Evolutionary conservation across 2,888 invertebrate species (phyloP), one percentile per base, ranked within the genome.

Genomic region (Cylindroiulus punctatus): DNA sequence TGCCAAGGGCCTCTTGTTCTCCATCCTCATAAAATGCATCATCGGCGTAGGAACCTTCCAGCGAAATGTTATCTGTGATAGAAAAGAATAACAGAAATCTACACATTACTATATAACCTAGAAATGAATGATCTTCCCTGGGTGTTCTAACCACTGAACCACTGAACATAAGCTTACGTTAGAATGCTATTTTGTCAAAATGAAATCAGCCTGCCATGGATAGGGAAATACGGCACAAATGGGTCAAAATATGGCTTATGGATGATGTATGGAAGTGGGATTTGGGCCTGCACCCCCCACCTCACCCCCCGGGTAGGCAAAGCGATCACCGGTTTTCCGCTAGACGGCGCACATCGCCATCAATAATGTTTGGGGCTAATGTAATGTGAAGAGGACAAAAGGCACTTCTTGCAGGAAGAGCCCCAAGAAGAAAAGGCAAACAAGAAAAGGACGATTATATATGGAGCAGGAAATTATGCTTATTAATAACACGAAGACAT

Each of bases 291-390:
- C 14, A 17, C 30, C 30, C 36, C 30, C 17, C 76, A 76, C 30
- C 76, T 30, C 30, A 32, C 30, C 76, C 76, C 83, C 44, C 22
- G 83, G 83, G 44, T 44, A 83, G 40, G 17, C 42, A 83, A 83
- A 83, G n/a, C 83, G 44, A 76, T 44, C 44, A 44, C 83, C 83
- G 83, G 83, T 83, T 83, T 83, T 83, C 83, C 83, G 26, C 83
- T 83, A 83, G 83, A 83, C 83, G 83, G 83, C 83, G 83, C 83
- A 83, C 26, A 83, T 40, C 83, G 83, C 40, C 83, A 83, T 83
- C 44, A 83, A 83, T 83, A 83, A 83, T 44, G 76, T 30, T 3
- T 32, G 30, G 26, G 44, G 44, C 83, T 83, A 44, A 40, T 44
- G 44, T 83, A 83, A 83, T 44, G 40, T 83, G 40, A 42, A 44